phyloP scores from a whole-genome alignment of 2,113 vertebrate genomes.

The Pygathrix nemaeus region DNA sequence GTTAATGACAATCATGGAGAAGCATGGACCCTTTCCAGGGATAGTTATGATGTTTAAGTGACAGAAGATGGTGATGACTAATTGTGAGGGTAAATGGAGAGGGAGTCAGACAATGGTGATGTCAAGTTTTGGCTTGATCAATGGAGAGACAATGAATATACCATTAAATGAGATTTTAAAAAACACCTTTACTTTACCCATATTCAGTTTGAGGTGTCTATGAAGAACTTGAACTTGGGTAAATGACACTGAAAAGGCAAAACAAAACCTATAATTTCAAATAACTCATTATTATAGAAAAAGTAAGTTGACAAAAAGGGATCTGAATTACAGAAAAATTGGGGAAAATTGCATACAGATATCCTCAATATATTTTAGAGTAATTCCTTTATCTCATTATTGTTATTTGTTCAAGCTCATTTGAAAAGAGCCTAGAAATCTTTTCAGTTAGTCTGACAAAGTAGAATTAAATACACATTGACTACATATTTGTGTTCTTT shows the following conservation, averaged over 20 bases:
- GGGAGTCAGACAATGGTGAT: background rate
- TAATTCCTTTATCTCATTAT: background rate
- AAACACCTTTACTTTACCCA: background rate
- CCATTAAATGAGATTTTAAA: background rate
- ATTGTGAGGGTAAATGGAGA: background rate
- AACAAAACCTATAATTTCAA: background rate
- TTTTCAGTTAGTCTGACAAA: background rate
- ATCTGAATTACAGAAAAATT: background rate
- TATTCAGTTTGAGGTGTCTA: background rate
- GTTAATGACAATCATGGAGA: background rate
- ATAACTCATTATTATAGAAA: background rate
- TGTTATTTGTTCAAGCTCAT: background rate
- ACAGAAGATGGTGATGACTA: background rate
- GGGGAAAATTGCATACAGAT: background rate
- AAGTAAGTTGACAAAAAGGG: background rate
- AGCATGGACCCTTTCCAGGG: background rate
- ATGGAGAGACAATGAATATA: background rate
- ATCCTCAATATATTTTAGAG: background rate
- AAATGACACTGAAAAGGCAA: background rate
- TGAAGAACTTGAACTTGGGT: background rate
- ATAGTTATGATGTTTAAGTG: background rate
- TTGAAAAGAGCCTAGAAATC: background rate
- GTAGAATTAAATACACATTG: background rate
- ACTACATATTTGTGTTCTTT: background rate
- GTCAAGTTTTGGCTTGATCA: background rate